These are phyloP conservation scores for Aramus guarauna DNA, from an alignment of 2,113 vertebrate genomes.

Conservation along the genomic window DNA sequence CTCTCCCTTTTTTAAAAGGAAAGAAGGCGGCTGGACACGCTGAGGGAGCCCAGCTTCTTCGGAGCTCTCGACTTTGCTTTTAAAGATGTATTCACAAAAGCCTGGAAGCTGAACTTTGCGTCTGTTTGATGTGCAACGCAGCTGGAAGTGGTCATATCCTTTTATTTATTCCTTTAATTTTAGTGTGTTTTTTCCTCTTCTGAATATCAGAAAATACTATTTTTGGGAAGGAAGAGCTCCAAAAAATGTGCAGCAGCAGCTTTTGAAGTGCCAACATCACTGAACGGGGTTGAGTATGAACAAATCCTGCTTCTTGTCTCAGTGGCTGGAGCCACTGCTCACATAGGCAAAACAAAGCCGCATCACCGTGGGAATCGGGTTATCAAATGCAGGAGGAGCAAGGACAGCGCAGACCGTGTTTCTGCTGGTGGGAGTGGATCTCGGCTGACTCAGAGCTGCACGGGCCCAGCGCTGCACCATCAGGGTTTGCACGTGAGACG, in stretches of 20 bases:
- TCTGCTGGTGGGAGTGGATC: not conserved
- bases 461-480: not conserved
- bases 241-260: not conserved
- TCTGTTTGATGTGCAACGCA: not conserved
- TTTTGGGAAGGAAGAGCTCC: not conserved
- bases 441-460: not conserved
- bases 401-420: not conserved
- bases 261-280: not conserved
- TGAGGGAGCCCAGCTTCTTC: not conserved
- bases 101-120: not conserved
- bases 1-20: not conserved
- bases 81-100: not conserved
- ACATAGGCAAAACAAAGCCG: not conserved
- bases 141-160: not conserved
- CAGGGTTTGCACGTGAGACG: not conserved
- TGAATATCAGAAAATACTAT: not conserved
- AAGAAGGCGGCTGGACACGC: not conserved
- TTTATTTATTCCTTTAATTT: not conserved
- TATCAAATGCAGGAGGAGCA: not conserved
- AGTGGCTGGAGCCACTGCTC: not conserved
- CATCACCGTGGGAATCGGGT: not conserved
- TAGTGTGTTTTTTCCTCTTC: not conserved
- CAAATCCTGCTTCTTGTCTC: not conserved
- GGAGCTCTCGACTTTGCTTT: not conserved
- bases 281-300: fast-evolving